A percentile compares a stretch with the other conserved stretches of the same genome.
These are phyloP conservation scores for Ondatra zibethicus DNA, from an alignment of 2,113 vertebrate species.

Conservation along the genomic window DNA sequence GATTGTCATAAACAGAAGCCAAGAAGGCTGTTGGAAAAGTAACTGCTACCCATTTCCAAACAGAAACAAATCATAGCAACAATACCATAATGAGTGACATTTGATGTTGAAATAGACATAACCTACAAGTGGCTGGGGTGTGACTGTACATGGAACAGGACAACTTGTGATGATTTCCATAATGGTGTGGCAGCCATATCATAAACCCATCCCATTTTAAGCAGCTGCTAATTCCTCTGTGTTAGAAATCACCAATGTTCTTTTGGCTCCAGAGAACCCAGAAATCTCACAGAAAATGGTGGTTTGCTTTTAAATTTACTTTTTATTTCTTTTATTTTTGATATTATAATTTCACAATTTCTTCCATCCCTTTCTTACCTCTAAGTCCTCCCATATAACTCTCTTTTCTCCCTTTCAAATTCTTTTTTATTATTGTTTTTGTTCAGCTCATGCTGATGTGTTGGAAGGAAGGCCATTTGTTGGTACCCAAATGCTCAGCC, in stretches of 20 bases:
- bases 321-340: not conserved
- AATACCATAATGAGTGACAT: not conserved
- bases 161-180: not conserved
- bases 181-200: not conserved
- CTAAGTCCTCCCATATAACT: not conserved
- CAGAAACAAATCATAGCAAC: not conserved
- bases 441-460: not conserved
- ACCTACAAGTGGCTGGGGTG: not conserved
- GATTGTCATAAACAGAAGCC: slow-evolving; percentile 54
- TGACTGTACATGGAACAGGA: not conserved
- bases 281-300: slow-evolving; percentile 33
- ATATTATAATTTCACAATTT: not conserved
- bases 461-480: no score
- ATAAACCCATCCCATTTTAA: not conserved
- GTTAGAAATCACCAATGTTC: not conserved
- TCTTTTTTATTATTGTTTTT: not conserved
- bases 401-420: not conserved
- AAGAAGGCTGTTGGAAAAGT: slow-evolving; percentile 46
- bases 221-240: not conserved
- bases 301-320: not conserved
- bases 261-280: not conserved
- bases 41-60: slow-evolving; percentile 42
- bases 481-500: no score
- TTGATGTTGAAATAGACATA: not conserved
- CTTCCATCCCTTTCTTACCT: not conserved